These are phyloP conservation scores for Virgularia gustaviana DNA, from an alignment of 92 coral and sea anemone genomes.

Conservation along the genomic window DNA sequence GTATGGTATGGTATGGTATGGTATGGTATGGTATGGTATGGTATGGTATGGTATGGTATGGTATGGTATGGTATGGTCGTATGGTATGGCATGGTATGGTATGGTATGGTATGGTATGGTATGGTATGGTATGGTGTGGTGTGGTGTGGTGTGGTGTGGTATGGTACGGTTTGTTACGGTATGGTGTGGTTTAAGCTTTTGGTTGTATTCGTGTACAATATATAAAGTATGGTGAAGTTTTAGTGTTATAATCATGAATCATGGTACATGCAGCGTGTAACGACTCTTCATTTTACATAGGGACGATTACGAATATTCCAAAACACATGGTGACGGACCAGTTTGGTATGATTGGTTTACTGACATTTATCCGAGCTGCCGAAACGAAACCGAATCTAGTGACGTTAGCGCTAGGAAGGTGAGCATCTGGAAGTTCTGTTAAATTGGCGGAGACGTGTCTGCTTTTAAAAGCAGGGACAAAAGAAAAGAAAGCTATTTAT, in stretches of 20 bases:
- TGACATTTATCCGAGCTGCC: conserved; percentile 97
- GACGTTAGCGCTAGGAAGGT: conserved; percentile 92
- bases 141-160: no score
- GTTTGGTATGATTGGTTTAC: conserved; percentile 97
- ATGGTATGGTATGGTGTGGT: no score
- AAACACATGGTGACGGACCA: conserved; percentile 99
- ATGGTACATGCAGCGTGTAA: no score
- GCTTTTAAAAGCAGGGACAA: no score
- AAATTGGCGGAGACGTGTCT: no score
- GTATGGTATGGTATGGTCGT: background rate
- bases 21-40: no score
- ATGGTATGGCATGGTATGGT: background rate
- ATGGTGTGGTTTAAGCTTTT: no score
- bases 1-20: no score
- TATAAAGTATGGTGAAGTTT: background rate
- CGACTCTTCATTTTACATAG: conserved; percentile 39
- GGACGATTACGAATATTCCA: conserved; percentile 92
- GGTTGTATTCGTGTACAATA: background rate
- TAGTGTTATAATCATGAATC: background rate
- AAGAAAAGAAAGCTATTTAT: no score
- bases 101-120: no score
- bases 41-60: no score
- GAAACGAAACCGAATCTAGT: conserved; percentile 97
- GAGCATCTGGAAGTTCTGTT: background rate
- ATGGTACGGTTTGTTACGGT: no score